Conservation (phyloP, 2,113 vertebrate genomes). For the Epinephelus cyanopodus region DNA sequence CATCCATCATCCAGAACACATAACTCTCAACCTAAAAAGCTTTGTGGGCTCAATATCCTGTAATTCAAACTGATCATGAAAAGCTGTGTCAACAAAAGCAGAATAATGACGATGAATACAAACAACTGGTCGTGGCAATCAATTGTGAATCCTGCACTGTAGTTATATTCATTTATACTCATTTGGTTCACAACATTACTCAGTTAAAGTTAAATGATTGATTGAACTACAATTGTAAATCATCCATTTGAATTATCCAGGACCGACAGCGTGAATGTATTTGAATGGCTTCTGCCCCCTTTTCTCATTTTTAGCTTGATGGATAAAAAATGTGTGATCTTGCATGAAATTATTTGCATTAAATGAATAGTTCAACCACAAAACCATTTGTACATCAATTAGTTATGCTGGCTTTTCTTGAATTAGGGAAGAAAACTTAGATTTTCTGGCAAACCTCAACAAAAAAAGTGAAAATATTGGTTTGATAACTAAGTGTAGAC, state of each 20-base stretch:
- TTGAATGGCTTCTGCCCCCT: neutral
- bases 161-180: too few relatives aligned
- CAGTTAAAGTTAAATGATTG: neutral
- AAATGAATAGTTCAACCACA: neutral
- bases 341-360: neutral
- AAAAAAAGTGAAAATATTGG: too few relatives aligned
- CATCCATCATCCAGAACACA: neutral
- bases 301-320: neutral
- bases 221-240: conserved; percentile 19
- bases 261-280: neutral
- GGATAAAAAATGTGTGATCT: conserved; percentile 3
- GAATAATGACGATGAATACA: neutral
- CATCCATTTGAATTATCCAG: conserved; percentile 36
- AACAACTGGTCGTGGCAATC: neutral
- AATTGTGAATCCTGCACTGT: neutral
- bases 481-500: too few relatives aligned
- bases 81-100: too few relatives aligned
- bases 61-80: neutral
- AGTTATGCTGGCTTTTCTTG: too few relatives aligned
- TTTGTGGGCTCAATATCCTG: neutral
- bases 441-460: too few relatives aligned
- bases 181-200: neutral
- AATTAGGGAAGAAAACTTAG: too few relatives aligned
- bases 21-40: neutral
- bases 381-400: too few relatives aligned